These are phyloP conservation scores for Agonum fuliginosum DNA, from an alignment of 2,888 invertebrate genomes.

Conservation along the genomic window DNA sequence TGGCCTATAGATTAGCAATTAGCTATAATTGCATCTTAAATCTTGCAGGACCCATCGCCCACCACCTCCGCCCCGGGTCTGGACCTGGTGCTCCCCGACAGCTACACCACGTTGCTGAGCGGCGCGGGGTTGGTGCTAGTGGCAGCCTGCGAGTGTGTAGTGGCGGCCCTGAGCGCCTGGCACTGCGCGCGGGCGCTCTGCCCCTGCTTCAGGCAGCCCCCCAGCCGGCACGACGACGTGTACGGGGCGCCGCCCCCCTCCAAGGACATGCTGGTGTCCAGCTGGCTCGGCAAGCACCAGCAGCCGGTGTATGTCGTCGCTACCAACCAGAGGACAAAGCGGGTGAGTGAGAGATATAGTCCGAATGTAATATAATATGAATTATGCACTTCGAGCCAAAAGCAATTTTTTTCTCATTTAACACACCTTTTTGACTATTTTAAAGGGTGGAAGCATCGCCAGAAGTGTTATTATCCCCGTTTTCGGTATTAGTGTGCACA, in stretches of 20 bases:
- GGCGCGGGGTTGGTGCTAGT: constrained; percentile 79
- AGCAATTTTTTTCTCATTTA: too few relatives aligned
- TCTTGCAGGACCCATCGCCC: too few relatives aligned
- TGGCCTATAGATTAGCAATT: too few relatives aligned
- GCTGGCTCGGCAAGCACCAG: constrained; percentile 75
- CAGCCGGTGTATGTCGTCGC: constrained; percentile 60
- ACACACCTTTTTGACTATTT: too few relatives aligned
- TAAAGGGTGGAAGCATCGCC: too few relatives aligned
- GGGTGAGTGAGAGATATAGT: constrained; percentile 22
- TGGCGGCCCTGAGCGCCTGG: constrained; percentile 75
- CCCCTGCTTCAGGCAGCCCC: constrained; percentile 73
- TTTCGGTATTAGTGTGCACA: too few relatives aligned
- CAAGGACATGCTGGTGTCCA: constrained; percentile 76
- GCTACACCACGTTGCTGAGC: constrained; percentile 77
- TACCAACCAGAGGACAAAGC: constrained; percentile 35
- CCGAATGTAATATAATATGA: neutral
- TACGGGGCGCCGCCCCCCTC: constrained; percentile 66
- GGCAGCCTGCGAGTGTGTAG: constrained; percentile 76
- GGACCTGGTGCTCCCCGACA: neutral
- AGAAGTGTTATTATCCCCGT: too few relatives aligned
- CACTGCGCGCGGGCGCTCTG: constrained; percentile 76
- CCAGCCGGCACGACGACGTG: constrained; percentile 62
- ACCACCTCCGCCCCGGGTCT: neutral
- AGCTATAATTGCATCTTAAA: too few relatives aligned
- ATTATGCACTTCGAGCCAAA: too few relatives aligned